Conservation (phyloP, 2,113 vertebrate species). For the Odocoileus virginianus region DNA sequence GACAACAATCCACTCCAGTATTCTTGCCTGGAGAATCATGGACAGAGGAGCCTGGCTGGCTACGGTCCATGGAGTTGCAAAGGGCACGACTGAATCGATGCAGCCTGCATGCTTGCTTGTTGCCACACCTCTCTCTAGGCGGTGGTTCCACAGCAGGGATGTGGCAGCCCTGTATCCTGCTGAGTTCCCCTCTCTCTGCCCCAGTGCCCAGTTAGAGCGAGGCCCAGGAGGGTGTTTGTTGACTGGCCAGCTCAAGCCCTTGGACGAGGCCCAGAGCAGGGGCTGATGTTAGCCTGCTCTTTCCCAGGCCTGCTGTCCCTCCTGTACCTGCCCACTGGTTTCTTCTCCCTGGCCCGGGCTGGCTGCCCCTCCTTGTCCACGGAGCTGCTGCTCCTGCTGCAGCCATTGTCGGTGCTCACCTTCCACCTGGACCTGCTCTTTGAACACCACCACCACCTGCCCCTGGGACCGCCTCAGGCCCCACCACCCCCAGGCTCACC, state of each 20-base stretch:
- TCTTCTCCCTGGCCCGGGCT: slow-evolving; percentile 80
- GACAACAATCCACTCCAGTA: not conserved
- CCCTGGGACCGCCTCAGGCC: slow-evolving; percentile 76
- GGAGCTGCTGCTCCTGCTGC: slow-evolving; percentile 82
- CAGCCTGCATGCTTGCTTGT: not conserved
- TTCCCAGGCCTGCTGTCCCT: slow-evolving; percentile 76
- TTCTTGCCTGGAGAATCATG: not conserved
- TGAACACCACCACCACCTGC: slow-evolving; percentile 82
- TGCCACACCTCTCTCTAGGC: not conserved
- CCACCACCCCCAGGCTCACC: slow-evolving; percentile 78
- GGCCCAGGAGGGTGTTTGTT: not conserved
- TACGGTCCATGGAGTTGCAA: not conserved
- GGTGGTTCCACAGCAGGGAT: not conserved
- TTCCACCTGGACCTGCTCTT: slow-evolving; percentile 87
- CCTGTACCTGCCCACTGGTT: slow-evolving; percentile 80
- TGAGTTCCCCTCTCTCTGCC: not conserved
- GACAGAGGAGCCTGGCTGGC: not conserved
- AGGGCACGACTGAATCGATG: not conserved
- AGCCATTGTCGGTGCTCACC: slow-evolving; percentile 82
- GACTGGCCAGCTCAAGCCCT: not conserved
- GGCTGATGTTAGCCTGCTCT: not conserved
- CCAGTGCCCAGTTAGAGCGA: not conserved
- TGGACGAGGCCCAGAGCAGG: not conserved
- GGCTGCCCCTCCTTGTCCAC: slow-evolving; percentile 73
- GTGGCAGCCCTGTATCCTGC: not conserved